Evolutionary conservation across 1,140 invertebrate genomes (phyloP).

Genomic region (Ceratosolen fusciceps): DNA sequence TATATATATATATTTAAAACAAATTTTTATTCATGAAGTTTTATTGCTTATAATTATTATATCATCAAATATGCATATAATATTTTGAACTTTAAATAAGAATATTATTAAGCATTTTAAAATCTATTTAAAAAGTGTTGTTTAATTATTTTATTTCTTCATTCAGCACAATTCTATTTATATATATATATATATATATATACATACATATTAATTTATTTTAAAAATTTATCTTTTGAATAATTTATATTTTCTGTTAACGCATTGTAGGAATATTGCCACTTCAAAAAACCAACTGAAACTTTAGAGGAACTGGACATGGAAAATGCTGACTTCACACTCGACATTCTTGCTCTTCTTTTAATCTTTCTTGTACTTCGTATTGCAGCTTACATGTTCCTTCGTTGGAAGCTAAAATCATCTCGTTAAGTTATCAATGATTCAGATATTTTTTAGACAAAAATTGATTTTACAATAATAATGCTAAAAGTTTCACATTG

Average conservation of each 20-base stretch:
- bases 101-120: background rate
- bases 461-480: background rate
- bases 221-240: background rate
- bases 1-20: no score
- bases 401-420: slow-evolving; percentile 88
- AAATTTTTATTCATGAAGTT: background rate
- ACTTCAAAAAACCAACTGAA: slow-evolving; percentile 90
- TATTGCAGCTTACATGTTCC: slow-evolving; percentile 90
- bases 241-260: background rate
- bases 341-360: slow-evolving; percentile 87
- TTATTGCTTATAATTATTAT: background rate
- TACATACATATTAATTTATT: no score
- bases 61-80: background rate
- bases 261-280: slow-evolving; percentile 80
- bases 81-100: no score
- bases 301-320: slow-evolving; percentile 93
- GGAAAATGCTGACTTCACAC: slow-evolving; percentile 80
- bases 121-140: no score
- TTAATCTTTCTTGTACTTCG: slow-evolving; percentile 91
- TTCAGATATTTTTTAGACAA: slow-evolving; percentile 11
- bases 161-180: no score
- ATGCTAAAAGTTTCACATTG: slow-evolving; percentile 10
- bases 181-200: no score
- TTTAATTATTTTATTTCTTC: no score
- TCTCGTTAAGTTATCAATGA: slow-evolving; percentile 74